Conservation (phyloP, 2,797 vertebrate species). For the Apogon talboti region DNA sequence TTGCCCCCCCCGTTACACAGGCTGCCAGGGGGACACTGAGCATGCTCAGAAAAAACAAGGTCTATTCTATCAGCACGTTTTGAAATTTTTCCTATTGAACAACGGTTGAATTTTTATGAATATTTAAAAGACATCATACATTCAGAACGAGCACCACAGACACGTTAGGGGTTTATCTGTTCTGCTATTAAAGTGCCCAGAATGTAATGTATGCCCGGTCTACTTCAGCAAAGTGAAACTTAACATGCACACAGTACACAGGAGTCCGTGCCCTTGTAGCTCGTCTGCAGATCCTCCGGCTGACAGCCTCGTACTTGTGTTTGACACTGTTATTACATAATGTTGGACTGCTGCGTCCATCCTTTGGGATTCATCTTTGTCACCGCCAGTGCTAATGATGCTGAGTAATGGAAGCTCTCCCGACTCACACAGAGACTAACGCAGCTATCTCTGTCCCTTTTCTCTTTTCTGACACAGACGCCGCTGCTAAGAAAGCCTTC, state of each 20-base stretch:
- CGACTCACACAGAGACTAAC: conserved; percentile 45
- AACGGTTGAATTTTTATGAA: too few species aligned
- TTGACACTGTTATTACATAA: conserved; percentile 66
- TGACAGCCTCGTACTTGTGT: conserved; percentile 39
- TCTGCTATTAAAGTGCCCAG: too few species aligned
- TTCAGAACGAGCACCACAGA: too few species aligned
- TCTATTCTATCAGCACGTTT: too few species aligned
- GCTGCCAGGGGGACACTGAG: too few species aligned
- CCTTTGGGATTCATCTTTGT: conserved; percentile 55
- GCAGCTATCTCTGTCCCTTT: conserved; percentile 26
- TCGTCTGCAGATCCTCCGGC: conserved; percentile 36
- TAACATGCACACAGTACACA: background rate
- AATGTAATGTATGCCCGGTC: too few species aligned
- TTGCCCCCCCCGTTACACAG: too few species aligned
- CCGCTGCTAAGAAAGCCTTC: conserved; percentile 81
- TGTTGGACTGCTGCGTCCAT: conserved; percentile 38
- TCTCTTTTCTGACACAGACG: conserved; percentile 70
- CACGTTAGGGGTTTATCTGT: too few species aligned
- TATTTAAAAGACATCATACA: too few species aligned
- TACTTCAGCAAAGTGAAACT: background rate
- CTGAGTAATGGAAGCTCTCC: conserved; percentile 52
- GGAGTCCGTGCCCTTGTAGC: conserved; percentile 25
- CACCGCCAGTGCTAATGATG: conserved; percentile 49
- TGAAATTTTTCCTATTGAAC: too few species aligned
- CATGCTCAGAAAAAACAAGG: too few species aligned